Evolutionary conservation across 2,888 invertebrate genomes (phyloP), one percentile per base, ranked within the genome.

Genomic region (Chaitophorus viminalis): DNA sequence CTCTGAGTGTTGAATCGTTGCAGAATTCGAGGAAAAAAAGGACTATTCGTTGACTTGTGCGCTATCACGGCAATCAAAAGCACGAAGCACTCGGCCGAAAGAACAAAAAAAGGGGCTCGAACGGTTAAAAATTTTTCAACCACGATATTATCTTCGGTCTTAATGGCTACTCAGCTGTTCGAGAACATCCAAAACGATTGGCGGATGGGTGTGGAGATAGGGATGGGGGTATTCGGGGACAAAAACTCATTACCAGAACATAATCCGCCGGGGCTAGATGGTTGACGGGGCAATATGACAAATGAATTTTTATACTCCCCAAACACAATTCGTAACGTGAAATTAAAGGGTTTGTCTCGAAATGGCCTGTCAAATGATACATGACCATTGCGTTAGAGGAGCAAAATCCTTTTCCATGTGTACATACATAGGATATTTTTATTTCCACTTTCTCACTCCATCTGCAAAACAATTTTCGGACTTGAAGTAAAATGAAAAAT

Each of bases 291-390:
- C 72, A 39, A 79, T 87, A 79, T 87, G 86, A 87, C 86, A 87
- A 87, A 87, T 87, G 86, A 87, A 87, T 87, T 87, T 87, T 87
- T 87, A 87, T 79, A 74, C 79, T 79, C 78, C 72, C 86, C 79
- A 25, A 79, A 86, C 77, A 79, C 86, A 79, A 85, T 86, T 86
- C 79, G 86, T 87, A 79, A 87, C 79, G 86, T 54, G 79, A 87
- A 79, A 87, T 87, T 79, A 87, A 87, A 87, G 74, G 86, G 86
- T 87, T 79, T 79, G 86, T 74, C 39, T 72, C 86, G 39, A 18
- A 79, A 74, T 60, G 72, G 86, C 54, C 86, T 74, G 86, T 86
- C 86, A 86, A 86, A 78, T 78, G 85, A 85, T 78, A 85, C 85
- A 70, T 33, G 78, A 78, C 77, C 85, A 46, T 70, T 36, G 75